Evolutionary conservation across 2,888 invertebrate species (phyloP).

Genomic region (Calliphora vomitoria): DNA sequence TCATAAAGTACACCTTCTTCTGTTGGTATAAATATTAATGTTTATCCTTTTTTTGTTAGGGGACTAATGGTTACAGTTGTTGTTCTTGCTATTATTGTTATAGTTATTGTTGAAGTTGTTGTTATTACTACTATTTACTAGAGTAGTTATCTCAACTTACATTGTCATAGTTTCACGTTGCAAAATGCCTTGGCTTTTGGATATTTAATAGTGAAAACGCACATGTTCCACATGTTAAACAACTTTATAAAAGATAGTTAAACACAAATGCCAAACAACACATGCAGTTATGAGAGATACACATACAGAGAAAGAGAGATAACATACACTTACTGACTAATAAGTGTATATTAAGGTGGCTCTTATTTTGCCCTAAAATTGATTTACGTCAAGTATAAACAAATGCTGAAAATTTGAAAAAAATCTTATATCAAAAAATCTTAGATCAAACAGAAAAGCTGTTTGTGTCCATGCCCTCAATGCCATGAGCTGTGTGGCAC

Average conservation of each 20-base stretch:
- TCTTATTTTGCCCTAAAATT: no score
- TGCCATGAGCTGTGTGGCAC: no score
- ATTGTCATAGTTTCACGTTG: slow-evolving; percentile 39
- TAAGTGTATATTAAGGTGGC: no score
- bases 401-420: no score
- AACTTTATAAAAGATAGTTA: slow-evolving; percentile 24
- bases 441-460: no score
- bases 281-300: slow-evolving; percentile 13
- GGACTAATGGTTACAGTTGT: neutral
- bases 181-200: neutral
- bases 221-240: slow-evolving; percentile 44
- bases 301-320: no score
- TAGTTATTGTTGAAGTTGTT: neutral
- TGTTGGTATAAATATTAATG: neutral
- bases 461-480: no score
- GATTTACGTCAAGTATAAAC: no score
- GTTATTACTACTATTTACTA: neutral
- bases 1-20: neutral
- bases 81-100: neutral
- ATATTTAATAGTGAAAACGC: neutral
- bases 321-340: no score
- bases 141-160: neutral
- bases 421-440: no score
- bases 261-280: slow-evolving; percentile 14
- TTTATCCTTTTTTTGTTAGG: neutral